A percentile compares a stretch with the other conserved stretches of the same genome.
Conservation (phyloP, 1,140 invertebrate species). For the Littorina saxatilis region DNA sequence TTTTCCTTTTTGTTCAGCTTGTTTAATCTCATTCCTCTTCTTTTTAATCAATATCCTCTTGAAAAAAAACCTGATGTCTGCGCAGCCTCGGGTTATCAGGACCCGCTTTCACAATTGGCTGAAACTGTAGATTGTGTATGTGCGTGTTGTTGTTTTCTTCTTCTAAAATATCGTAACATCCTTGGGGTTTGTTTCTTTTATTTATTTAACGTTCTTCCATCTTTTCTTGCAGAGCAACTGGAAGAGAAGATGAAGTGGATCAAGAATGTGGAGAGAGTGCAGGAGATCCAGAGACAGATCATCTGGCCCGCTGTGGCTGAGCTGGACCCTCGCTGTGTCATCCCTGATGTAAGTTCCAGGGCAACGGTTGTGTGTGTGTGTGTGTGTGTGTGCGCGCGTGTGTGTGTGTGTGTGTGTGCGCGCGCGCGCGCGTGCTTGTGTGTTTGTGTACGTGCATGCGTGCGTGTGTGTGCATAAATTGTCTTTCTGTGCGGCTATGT, state of each 20-base stretch:
- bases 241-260: constrained; percentile 86
- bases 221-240: constrained; percentile 78
- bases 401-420: constrained; percentile 13
- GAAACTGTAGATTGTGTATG: no score
- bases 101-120: no score
- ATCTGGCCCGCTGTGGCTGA: constrained; percentile 83
- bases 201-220: no score
- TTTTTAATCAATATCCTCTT: not conserved
- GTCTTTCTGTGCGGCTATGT: not conserved
- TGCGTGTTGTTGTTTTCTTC: no score
- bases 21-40: constrained; percentile 1
- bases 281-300: constrained; percentile 83
- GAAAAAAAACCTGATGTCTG: no score
- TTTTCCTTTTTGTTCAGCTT: not conserved
- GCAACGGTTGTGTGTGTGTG: not conserved
- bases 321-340: constrained; percentile 81
- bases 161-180: no score
- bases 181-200: no score
- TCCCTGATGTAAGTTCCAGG: constrained; percentile 79
- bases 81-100: no score
- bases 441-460: not conserved
- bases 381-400: not conserved
- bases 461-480: not conserved
- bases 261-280: constrained; percentile 84
- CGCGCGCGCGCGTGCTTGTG: not conserved